phyloP scores from a whole-genome alignment of 1,140 invertebrate genomes.

The Andrena cerasifolii region DNA sequence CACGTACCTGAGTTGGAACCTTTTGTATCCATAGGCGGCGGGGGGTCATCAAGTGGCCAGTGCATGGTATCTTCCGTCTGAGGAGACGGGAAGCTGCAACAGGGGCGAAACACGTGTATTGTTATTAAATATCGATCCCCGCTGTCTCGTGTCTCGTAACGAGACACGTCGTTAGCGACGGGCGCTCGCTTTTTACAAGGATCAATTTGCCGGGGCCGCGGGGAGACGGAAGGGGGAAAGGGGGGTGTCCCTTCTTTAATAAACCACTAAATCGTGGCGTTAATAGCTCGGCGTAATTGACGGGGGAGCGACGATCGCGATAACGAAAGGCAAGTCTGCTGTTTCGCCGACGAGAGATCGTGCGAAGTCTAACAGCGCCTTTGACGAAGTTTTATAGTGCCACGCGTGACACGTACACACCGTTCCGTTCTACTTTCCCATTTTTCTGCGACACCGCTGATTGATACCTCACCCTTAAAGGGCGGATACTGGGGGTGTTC shows the following conservation, averaged over 20 bases:
- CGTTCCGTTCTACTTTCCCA: too few species aligned
- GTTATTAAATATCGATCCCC: neutral
- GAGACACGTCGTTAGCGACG: slow-evolving; percentile 30
- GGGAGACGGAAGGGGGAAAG: neutral
- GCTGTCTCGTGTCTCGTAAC: neutral
- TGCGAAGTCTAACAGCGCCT: neutral
- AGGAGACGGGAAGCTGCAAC: slow-evolving; percentile 87
- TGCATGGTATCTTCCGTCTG: slow-evolving; percentile 88
- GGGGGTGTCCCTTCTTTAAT: neutral
- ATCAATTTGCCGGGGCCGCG: slow-evolving; percentile 10
- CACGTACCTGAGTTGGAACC: slow-evolving; percentile 86
- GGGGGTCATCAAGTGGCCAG: slow-evolving; percentile 89
- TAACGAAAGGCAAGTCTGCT: neutral
- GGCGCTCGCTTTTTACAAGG: slow-evolving; percentile 9
- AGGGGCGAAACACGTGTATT: slow-evolving; percentile 30
- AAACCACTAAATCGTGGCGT: slow-evolving; percentile 24
- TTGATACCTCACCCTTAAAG: too few species aligned
- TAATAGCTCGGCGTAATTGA: slow-evolving; percentile 39
- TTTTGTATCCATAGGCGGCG: slow-evolving; percentile 89
- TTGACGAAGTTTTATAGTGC: neutral
- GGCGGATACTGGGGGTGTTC: too few species aligned
- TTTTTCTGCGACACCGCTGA: too few species aligned
- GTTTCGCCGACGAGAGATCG: neutral
- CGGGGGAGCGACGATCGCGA: slow-evolving; percentile 16
- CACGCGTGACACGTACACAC: too few species aligned